phyloP scores from a whole-genome alignment of 2,888 invertebrate species.

The Tenthredo livida region DNA sequence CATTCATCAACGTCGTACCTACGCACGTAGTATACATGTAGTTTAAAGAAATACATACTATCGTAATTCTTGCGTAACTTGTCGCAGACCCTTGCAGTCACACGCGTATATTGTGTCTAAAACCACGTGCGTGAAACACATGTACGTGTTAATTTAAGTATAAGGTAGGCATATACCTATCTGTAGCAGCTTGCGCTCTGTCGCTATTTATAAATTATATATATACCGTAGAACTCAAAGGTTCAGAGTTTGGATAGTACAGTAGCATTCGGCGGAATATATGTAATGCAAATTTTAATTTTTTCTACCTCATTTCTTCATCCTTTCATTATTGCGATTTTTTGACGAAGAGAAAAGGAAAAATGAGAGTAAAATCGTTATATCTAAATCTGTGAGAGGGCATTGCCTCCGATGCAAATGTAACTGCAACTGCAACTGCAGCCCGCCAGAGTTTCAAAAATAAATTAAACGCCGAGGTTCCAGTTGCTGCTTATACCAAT shows the following conservation, averaged over 20 bases:
- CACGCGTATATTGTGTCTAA: constrained; percentile 10
- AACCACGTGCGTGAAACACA: background rate
- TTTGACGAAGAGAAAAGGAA: background rate
- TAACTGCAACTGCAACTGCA: too few species aligned
- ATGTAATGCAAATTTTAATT: background rate
- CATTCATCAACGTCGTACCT: constrained; percentile 1
- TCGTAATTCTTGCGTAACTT: constrained; percentile 5
- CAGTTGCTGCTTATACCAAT: constrained; percentile 4
- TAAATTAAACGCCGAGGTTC: constrained; percentile 28
- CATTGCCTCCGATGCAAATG: constrained; percentile 37
- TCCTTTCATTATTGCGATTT: background rate
- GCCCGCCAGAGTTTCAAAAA: constrained; percentile 38
- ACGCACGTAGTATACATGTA: background rate
- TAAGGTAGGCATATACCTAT: background rate
- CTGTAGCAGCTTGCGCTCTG: background rate
- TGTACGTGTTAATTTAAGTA: background rate
- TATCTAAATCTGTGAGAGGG: constrained; percentile 25
- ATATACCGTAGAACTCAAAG: background rate
- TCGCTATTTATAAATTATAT: constrained; percentile 29
- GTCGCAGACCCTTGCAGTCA: background rate
- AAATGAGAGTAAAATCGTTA: background rate
- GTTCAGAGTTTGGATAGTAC: background rate
- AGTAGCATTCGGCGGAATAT: background rate
- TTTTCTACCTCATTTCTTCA: background rate
- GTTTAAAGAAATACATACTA: background rate